Conservation (phyloP, 2,888 invertebrate genomes). For the Disparrhopalites patrizii region DNA sequence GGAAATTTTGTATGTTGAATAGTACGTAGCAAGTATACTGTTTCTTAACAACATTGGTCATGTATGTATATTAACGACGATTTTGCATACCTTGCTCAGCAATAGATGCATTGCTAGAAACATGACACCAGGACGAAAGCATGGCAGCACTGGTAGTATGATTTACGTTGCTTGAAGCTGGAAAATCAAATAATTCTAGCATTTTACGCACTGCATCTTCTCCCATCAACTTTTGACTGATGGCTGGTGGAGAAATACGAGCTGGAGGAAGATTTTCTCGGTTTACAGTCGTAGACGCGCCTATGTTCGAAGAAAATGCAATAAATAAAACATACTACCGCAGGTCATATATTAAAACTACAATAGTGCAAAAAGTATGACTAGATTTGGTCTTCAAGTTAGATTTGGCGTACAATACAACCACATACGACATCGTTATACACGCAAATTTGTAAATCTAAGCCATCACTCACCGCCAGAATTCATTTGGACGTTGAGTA, state of each 20-base stretch:
- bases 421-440: no score
- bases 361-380: no score
- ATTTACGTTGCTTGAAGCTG: slow-evolving; percentile 1
- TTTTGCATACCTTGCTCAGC: no score
- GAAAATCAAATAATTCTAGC: slow-evolving; percentile 13
- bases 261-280: background rate
- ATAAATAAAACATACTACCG: background rate
- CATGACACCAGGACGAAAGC: slow-evolving; percentile 15
- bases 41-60: no score
- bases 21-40: no score
- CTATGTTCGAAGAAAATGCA: background rate
- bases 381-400: background rate
- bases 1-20: no score
- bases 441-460: no score
- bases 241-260: background rate
- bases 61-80: no score
- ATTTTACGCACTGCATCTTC: background rate
- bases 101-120: no score
- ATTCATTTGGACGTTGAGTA: background rate
- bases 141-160: slow-evolving; percentile 9
- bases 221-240: background rate
- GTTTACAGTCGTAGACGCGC: background rate
- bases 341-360: no score
- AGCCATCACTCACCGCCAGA: background rate
- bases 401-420: no score